These are phyloP conservation scores for Pyrochroa serraticornis DNA, from an alignment of 2,888 invertebrate species.

Conservation along the genomic window DNA sequence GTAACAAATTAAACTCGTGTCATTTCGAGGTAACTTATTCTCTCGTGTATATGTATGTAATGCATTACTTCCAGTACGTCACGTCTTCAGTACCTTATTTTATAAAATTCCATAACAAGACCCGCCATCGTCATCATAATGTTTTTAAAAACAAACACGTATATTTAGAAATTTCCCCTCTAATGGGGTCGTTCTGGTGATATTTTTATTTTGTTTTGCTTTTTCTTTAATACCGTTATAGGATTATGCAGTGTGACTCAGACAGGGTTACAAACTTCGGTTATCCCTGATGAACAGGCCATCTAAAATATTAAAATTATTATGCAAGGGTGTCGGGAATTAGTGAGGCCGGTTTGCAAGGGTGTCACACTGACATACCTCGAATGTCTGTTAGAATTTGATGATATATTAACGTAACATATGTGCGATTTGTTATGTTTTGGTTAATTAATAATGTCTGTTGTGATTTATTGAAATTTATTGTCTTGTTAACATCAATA, in stretches of 20 bases:
- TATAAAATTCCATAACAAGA: too few relatives aligned
- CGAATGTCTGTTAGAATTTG: slow-evolving; percentile 32
- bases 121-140: too few relatives aligned
- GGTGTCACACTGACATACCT: slow-evolving; percentile 34
- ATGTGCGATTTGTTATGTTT: slow-evolving; percentile 46
- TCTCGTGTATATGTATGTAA: slow-evolving; percentile 1
- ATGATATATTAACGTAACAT: slow-evolving; percentile 44
- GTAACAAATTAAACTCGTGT: slow-evolving; percentile 39
- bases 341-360: slow-evolving; percentile 32
- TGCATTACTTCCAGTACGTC: too few relatives aligned
- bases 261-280: slow-evolving; percentile 26
- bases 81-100: too few relatives aligned
- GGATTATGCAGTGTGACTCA: slow-evolving; percentile 21
- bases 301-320: slow-evolving; percentile 26
- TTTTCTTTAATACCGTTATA: slow-evolving; percentile 20
- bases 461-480: slow-evolving; percentile 28
- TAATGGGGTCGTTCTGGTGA: slow-evolving; percentile 4
- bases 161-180: neutral
- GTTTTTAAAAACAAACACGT: too few relatives aligned
- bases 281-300: slow-evolving; percentile 27
- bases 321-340: slow-evolving; percentile 28
- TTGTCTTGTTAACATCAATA: slow-evolving; percentile 13
- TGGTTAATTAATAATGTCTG: slow-evolving; percentile 40
- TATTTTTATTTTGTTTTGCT: slow-evolving; percentile 15
- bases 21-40: slow-evolving; percentile 24